Evolutionary conservation across 2,888 invertebrate genomes (phyloP).

Genomic region (Willowsia nigromaculata): DNA sequence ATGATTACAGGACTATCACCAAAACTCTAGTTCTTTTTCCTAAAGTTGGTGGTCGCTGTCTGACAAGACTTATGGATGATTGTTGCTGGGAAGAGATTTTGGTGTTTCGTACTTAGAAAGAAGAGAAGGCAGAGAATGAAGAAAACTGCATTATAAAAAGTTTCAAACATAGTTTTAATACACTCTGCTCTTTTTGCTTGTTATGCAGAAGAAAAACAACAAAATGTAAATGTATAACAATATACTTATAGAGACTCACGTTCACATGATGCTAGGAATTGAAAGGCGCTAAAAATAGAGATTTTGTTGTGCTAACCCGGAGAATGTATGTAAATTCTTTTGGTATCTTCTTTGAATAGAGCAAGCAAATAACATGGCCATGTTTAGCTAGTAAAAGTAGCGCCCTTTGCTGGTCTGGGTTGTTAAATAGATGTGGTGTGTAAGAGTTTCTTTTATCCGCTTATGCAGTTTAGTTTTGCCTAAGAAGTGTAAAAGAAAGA

Average conservation of each 20-base stretch:
- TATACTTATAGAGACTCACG: background rate
- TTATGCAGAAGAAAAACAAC: slow-evolving; percentile 17
- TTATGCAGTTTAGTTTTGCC: slow-evolving; percentile 47
- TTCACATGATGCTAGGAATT: background rate
- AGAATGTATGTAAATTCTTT: slow-evolving; percentile 42
- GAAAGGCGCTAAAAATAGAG: background rate
- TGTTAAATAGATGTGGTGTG: background rate
- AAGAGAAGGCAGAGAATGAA: too few species aligned
- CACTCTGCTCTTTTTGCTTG: background rate
- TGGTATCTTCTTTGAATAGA: background rate
- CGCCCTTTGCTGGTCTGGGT: background rate
- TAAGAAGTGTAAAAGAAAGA: background rate
- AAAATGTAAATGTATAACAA: background rate
- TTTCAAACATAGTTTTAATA: slow-evolving; percentile 18
- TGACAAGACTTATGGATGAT: background rate
- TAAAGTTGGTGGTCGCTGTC: background rate
- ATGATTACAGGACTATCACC: background rate
- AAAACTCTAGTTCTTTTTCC: background rate
- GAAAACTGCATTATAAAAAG: slow-evolving; percentile 33
- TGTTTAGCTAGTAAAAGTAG: background rate
- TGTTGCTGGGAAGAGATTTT: background rate
- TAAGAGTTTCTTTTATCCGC: slow-evolving; percentile 40
- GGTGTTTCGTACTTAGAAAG: background rate
- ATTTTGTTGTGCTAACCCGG: slow-evolving; percentile 35
- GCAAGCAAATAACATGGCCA: background rate